Evolutionary conservation across 37 sponge, comb jelly and placozoan genomes (phyloP).

Genomic region (Haliclona indistincta): DNA sequence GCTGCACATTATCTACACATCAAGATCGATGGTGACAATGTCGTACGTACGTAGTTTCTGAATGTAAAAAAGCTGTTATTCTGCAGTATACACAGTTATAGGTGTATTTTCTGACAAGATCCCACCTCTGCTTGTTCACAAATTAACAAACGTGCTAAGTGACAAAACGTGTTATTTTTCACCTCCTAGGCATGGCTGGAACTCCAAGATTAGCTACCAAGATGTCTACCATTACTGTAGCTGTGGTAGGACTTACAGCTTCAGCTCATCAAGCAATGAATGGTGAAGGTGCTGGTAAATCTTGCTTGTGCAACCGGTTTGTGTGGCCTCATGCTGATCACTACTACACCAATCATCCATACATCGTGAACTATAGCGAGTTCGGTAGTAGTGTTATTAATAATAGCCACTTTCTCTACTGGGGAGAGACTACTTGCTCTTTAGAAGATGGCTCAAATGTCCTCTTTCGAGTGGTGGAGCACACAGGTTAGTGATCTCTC

Average conservation of each 20-base stretch:
- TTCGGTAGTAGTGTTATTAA: constrained; percentile 63
- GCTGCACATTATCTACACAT: too few species aligned
- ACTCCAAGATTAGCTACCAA: neutral
- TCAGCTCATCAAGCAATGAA: constrained; percentile 11
- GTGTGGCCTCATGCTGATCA: constrained; percentile 56
- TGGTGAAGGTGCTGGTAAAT: constrained; percentile 78
- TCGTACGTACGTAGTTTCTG: too few species aligned
- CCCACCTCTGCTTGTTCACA: too few species aligned
- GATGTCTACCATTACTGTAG: constrained; percentile 7
- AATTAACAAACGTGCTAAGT: too few species aligned
- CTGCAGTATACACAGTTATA: too few species aligned
- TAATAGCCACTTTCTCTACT: constrained; percentile 77
- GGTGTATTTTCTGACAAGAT: too few species aligned
- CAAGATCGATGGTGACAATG: too few species aligned
- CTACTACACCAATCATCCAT: constrained; percentile 39
- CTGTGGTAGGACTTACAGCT: constrained; percentile 57
- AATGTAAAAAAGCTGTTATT: too few species aligned
- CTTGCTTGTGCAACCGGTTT: constrained; percentile 77
- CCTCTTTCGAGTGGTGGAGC: constrained; percentile 37
- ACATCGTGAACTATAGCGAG: constrained; percentile 56
- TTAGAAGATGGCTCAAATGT: constrained; percentile 55
- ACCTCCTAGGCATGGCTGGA: neutral
- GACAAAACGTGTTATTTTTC: too few species aligned
- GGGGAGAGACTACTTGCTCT: constrained; percentile 61
- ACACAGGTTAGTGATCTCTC: constrained; percentile 5